phyloP scores from a whole-genome alignment of 2,113 vertebrate species.

The Tapirus terrestris region DNA sequence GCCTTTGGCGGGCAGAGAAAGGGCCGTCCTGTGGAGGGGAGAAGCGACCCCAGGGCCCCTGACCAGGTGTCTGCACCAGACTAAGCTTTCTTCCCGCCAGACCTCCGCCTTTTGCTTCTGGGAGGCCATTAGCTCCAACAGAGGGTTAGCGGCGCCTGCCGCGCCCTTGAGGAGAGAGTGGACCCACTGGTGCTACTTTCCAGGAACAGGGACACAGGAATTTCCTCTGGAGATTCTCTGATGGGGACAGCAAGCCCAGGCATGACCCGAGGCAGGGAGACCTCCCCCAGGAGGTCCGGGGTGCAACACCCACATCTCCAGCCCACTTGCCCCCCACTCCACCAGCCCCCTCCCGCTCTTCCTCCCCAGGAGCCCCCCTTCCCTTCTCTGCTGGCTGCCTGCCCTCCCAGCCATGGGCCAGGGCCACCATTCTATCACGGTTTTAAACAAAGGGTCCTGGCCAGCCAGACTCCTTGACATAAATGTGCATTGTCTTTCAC shows the following conservation, averaged over 20 bases:
- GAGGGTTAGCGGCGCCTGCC: fast-evolving
- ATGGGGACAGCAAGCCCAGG: neutral
- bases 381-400: neutral
- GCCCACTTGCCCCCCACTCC: neutral
- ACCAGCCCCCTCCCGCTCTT: fast-evolving
- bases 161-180: neutral
- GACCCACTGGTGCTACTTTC: neutral
- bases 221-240: neutral
- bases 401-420: fast-evolving
- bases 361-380: neutral
- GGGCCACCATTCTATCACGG: conserved; percentile 48
- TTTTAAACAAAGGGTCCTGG: conserved; percentile 73
- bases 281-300: neutral
- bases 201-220: neutral
- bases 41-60: neutral
- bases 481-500: conserved; percentile 79
- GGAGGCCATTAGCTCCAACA: neutral
- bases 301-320: neutral
- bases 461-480: conserved; percentile 60
- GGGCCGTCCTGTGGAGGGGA: neutral
- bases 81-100: neutral
- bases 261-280: neutral
- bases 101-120: neutral
- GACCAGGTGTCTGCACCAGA: neutral
- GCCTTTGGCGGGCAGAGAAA: fast-evolving